Evolutionary conservation across 2,113 vertebrate species (phyloP).

Genomic region (Ochotona princeps): DNA sequence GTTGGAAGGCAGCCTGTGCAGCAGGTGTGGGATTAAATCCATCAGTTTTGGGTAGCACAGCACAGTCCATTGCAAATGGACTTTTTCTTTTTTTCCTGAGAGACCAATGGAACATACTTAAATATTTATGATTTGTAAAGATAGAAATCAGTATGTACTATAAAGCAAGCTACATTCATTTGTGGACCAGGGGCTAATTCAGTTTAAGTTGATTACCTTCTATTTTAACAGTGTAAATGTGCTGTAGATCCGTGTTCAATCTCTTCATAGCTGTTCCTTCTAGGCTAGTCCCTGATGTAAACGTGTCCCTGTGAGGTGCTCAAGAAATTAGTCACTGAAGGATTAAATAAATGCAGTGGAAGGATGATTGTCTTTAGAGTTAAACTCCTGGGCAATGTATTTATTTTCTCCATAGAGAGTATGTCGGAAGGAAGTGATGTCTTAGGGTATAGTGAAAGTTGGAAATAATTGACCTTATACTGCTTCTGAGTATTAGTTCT

Average conservation of each 20-base stretch:
- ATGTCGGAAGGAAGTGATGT: neutral
- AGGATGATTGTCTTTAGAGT: neutral
- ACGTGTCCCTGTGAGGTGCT: neutral
- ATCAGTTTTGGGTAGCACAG: neutral
- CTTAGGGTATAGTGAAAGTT: neutral
- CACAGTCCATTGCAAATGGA: neutral
- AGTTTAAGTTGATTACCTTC: neutral
- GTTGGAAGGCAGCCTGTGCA: neutral
- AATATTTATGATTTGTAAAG: neutral
- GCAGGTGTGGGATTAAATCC: neutral
- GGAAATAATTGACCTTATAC: neutral
- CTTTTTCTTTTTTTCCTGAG: conserved; percentile 15
- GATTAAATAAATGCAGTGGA: neutral
- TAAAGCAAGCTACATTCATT: neutral
- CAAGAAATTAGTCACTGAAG: neutral
- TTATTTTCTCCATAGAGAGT: neutral
- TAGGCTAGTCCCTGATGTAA: neutral
- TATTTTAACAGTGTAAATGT: neutral
- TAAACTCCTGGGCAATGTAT: neutral
- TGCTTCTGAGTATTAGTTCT: neutral
- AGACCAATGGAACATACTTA: neutral
- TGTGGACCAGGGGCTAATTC: neutral
- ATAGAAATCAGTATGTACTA: neutral
- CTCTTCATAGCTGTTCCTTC: accelerated
- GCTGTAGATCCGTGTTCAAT: accelerated